A percentile compares a stretch with the other conserved stretches of the same genome.
phyloP scores from a whole-genome alignment of 1,140 invertebrate species.

The Drosophila chauvacae region DNA sequence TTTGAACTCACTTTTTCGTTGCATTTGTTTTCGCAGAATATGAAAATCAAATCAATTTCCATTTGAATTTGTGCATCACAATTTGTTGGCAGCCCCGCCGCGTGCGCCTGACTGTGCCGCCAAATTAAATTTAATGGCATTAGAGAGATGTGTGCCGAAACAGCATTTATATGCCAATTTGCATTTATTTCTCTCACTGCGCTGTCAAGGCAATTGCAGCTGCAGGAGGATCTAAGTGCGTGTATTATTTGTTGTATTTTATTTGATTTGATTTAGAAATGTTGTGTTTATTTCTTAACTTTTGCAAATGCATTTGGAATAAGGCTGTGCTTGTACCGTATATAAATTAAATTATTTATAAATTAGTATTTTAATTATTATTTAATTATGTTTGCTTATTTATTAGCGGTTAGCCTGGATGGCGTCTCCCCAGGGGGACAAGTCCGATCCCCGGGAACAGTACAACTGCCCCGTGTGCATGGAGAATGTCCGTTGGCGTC shows the following conservation, averaged over 20 bases:
- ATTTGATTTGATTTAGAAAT: not conserved
- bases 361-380: not conserved
- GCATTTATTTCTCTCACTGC: constrained; percentile 13
- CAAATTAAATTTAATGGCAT: constrained; percentile 40
- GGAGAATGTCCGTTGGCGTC: not conserved
- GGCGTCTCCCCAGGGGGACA: not conserved
- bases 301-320: not conserved
- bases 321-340: no score
- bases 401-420: not conserved
- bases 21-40: constrained; percentile 1
- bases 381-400: not conserved
- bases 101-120: constrained; percentile 13
- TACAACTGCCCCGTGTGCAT: not conserved
- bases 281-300: not conserved
- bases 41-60: constrained; percentile 47
- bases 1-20: not conserved
- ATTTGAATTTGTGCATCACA: constrained; percentile 46
- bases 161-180: constrained; percentile 23
- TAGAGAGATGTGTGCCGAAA: constrained; percentile 7
- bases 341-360: not conserved
- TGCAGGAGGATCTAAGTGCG: not conserved
- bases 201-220: not conserved
- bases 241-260: not conserved
- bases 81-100: constrained; percentile 11
- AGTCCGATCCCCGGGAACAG: not conserved